Conservation (phyloP, 30 jellyfish, hydroid and myxozoan species). For the Aurelia sp. region DNA sequence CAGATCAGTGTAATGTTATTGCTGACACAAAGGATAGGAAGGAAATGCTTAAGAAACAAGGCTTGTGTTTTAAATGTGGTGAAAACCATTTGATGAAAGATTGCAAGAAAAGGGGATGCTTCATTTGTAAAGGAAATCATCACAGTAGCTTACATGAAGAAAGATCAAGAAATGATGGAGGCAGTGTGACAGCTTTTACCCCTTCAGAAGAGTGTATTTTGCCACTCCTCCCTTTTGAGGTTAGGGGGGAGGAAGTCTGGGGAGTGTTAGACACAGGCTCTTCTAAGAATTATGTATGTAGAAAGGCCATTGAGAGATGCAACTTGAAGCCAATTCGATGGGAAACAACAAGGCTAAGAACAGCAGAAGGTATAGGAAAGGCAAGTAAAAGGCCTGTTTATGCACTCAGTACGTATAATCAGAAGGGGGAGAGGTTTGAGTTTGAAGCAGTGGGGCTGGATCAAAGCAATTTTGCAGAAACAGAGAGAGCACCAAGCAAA, state of each 20-base stretch:
- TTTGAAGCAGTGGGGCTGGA: slow-evolving; percentile 47
- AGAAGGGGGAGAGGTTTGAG: slow-evolving; percentile 37
- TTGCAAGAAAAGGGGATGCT: slow-evolving; percentile 55
- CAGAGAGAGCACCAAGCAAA: slow-evolving; percentile 35
- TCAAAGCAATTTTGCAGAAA: slow-evolving; percentile 39
- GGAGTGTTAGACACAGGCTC: no score
- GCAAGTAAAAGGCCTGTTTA: slow-evolving; percentile 40
- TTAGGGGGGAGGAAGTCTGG: no score
- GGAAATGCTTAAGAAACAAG: slow-evolving; percentile 45
- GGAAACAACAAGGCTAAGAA: no score
- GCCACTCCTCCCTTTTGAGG: no score
- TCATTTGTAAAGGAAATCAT: slow-evolving; percentile 60
- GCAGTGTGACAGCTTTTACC: no score
- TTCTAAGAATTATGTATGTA: no score
- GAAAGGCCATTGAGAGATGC: no score
- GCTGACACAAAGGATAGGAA: slow-evolving; percentile 35
- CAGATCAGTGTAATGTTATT: slow-evolving; percentile 46
- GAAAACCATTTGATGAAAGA: slow-evolving; percentile 39
- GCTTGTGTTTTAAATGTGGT: slow-evolving; percentile 56
- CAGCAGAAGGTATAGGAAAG: slow-evolving; percentile 1
- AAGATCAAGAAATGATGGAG: slow-evolving; percentile 21
- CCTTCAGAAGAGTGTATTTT: no score
- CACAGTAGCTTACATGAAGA: slow-evolving; percentile 63
- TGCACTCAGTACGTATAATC: slow-evolving; percentile 13
- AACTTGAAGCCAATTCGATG: no score